Evolutionary conservation across 23 tunicate species (phyloP), one percentile per base, ranked within the genome.

Genomic region (Ascidia mentula): DNA sequence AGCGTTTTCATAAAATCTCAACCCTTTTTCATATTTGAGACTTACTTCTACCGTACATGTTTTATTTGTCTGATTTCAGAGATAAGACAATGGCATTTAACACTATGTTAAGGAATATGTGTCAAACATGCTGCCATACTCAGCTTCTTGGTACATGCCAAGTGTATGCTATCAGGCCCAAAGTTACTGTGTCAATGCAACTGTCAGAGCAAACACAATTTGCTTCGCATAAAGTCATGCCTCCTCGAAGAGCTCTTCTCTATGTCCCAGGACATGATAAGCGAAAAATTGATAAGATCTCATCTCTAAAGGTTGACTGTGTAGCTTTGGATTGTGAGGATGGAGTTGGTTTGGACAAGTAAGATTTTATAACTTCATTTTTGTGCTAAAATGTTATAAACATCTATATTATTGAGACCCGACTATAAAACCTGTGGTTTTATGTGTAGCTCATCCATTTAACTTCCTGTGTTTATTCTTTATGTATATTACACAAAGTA

Each of bases 201-300:
- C 22, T 53, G 4, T 53, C 65, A 53, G 24, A 53, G 4, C 4
- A 6, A 26, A 53, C 13, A 9, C 7, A 53, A 6, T 5, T 53
- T 20, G 28, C 65, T 3, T 1, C 22, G 13, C 65, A 53, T 69
- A 77, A 77, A n/a, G 28, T 77, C 34, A 45, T 38, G 36, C 69
- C 53, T 2, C 80, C 80, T 6, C 45, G 99, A 59, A 76, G 99
- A 84, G 92, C 99, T 38, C 46, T 96, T 18, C 40, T 96, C 42
- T 96, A 96, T 80, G 96, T 92, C 0, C 99, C 99, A 30, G 99
- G 93, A 0, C 84, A 80, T 86, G 99, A 96, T 36, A 60, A 73
- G 40, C 77, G 82, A 40, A 96, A 96, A 78, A 74, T 96, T 26
- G 72, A 87, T 2, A 96, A 96, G 84, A 74, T 96, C 17, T 31